Conservation (phyloP, 2,888 invertebrate genomes). For the Apamea epomidion region DNA sequence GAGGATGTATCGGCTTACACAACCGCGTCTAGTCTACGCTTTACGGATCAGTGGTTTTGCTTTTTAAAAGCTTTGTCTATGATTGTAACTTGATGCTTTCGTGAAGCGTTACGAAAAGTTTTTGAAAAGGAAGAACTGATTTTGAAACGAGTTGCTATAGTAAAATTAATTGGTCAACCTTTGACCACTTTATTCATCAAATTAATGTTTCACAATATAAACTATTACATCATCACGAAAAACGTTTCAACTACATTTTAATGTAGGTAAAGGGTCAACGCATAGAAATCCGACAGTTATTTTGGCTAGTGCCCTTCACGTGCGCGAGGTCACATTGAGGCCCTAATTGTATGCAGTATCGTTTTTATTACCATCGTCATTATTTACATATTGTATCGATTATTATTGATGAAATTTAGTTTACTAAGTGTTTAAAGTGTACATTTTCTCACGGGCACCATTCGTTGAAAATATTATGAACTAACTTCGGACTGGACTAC, state of each 20-base stretch:
- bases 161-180: conserved; percentile 14
- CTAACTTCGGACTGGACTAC: not conserved
- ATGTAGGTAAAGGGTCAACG: conserved; percentile 8
- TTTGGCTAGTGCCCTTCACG: conserved; percentile 45
- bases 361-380: conserved; percentile 25
- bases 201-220: not conserved
- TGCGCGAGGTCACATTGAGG: conserved; percentile 46
- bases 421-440: not conserved
- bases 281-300: conserved; percentile 32
- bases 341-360: conserved; percentile 22
- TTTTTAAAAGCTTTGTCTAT: conserved; percentile 18
- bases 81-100: conserved; percentile 6
- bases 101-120: not conserved
- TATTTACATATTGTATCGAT: conserved; percentile 12
- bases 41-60: conserved; percentile 14
- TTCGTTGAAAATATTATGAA: not conserved
- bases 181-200: not conserved
- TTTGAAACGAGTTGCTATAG: not conserved
- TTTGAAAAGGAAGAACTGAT: not conserved
- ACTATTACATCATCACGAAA: not conserved
- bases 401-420: not conserved
- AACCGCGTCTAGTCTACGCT: conserved; percentile 25
- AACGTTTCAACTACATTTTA: not conserved
- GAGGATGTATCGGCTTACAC: conserved; percentile 50
- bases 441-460: not conserved